Conservation (phyloP, 2,113 vertebrate genomes). For the Entomyzon cyanotis region DNA sequence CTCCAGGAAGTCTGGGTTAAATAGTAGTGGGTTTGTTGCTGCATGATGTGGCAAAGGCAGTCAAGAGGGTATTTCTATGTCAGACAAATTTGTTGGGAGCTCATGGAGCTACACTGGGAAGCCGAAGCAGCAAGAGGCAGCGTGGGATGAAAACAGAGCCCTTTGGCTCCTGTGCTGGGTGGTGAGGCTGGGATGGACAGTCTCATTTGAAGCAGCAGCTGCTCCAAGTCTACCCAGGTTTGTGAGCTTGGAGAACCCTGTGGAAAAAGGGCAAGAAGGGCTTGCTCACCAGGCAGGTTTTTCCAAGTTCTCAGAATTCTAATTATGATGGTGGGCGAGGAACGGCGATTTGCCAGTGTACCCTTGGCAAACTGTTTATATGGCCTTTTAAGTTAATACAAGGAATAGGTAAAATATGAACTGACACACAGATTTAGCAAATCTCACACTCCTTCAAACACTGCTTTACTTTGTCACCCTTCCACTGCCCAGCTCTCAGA, state of each 20-base stretch:
- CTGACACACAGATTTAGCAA: background rate
- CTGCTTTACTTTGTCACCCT: background rate
- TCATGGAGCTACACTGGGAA: background rate
- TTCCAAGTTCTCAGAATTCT: conserved; percentile 63
- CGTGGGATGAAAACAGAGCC: background rate
- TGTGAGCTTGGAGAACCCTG: conserved; percentile 54
- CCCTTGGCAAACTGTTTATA: conserved; percentile 53
- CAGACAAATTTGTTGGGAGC: background rate
- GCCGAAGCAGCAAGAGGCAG: background rate
- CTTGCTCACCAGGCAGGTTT: conserved; percentile 35
- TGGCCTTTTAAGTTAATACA: conserved; percentile 54
- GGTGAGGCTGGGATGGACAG: background rate
- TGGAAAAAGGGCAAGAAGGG: conserved; percentile 20
- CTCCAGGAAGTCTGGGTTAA: background rate
- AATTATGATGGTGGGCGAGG: conserved; percentile 60
- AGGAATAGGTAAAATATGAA: conserved; percentile 58
- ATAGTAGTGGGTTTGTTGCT: background rate
- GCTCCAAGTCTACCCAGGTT: conserved; percentile 19
- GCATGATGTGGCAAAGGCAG: rapidly evolving
- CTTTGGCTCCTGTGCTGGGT: background rate
- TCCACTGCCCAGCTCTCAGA: background rate
- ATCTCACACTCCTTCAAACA: background rate
- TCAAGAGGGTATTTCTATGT: background rate
- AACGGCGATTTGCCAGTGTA: conserved; percentile 41
- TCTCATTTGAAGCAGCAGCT: conserved; percentile 28